Percentiles rank a stretch among this genome's conserved stretches.
phyloP scores from a whole-genome alignment of 2,797 vertebrate species.

The Halcyon badia region DNA sequence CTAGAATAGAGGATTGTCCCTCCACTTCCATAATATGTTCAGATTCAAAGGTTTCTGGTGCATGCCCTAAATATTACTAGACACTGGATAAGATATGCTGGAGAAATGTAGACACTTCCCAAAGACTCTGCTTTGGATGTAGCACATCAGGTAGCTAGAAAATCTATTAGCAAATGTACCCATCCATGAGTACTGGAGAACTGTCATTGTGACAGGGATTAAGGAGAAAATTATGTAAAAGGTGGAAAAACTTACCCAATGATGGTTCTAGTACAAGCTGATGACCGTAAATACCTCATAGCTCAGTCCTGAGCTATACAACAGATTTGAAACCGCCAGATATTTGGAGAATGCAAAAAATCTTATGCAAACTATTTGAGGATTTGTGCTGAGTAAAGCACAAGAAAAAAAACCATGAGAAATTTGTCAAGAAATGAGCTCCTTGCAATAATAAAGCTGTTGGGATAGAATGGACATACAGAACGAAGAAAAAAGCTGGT shows the following conservation, averaged over 20 bases:
- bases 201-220: not conserved
- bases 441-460: not conserved
- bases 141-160: accelerated
- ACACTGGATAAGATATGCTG: not conserved
- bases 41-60: not conserved
- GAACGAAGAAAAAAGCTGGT: not conserved
- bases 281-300: not conserved
- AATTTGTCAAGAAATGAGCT: not conserved
- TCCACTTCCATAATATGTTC: not conserved
- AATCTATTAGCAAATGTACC: not conserved
- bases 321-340: not conserved
- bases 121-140: not conserved
- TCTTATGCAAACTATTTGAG: not conserved
- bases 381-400: not conserved
- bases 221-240: not conserved
- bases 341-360: conserved; percentile 16
- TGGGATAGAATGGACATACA: not conserved
- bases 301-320: not conserved
- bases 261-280: not conserved
- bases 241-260: not conserved
- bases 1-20: not conserved
- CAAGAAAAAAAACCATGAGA: not conserved
- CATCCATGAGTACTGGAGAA: not conserved
- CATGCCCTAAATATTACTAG: not conserved
- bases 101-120: not conserved